A percentile compares a stretch with the other conserved stretches of the same genome.
These are phyloP conservation scores for Centropristis striata DNA, from an alignment of 2,113 vertebrate species.

Conservation along the genomic window DNA sequence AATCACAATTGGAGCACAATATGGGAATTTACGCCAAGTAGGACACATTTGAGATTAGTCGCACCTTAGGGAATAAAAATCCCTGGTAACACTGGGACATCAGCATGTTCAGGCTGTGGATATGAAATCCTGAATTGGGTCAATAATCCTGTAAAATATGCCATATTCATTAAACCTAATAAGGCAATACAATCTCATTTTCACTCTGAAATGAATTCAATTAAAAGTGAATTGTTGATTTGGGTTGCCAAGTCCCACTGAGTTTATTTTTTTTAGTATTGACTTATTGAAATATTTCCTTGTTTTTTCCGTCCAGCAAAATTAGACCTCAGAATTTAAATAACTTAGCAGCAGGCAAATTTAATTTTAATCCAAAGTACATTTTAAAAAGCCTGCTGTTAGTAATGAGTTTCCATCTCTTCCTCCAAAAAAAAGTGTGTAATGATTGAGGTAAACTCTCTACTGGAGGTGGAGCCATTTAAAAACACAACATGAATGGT, in stretches of 20 bases:
- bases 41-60: conserved; percentile 55
- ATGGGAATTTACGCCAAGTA: conserved; percentile 40
- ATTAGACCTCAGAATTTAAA: neutral
- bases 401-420: neutral
- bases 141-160: neutral
- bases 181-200: neutral
- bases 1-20: conserved; percentile 37
- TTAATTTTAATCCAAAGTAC: neutral
- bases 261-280: no score
- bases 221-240: neutral
- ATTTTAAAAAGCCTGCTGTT: neutral
- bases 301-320: neutral
- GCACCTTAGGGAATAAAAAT: conserved; percentile 58
- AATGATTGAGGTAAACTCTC: neutral
- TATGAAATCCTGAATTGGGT: conserved; percentile 17
- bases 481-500: neutral
- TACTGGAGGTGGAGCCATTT: neutral
- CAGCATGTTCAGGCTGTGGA: conserved; percentile 10
- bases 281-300: neutral
- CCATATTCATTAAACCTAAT: neutral
- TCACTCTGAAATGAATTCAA: neutral
- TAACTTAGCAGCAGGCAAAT: neutral
- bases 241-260: no score
- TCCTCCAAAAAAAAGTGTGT: neutral
- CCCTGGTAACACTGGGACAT: conserved; percentile 6